Conservation (phyloP, 64 coral and sea anemone species). For the Actinia tenebrosa region DNA sequence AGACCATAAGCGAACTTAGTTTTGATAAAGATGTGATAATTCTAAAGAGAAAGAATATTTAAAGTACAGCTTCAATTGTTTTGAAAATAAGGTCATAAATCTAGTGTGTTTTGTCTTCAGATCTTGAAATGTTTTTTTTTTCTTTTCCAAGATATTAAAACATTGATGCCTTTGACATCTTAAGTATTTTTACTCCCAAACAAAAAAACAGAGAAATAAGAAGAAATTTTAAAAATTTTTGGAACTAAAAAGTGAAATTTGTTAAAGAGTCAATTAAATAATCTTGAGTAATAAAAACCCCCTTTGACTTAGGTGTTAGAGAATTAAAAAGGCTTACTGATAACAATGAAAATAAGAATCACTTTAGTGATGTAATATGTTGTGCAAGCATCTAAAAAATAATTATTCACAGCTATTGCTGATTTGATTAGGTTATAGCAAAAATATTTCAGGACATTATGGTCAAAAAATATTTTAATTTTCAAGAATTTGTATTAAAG, state of each 20-base stretch:
- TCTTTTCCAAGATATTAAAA: background rate
- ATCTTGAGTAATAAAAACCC: background rate
- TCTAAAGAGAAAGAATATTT: background rate
- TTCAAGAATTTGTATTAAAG: background rate
- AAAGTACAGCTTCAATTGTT: background rate
- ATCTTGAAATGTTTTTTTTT: background rate
- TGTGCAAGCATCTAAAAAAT: background rate
- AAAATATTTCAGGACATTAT: background rate
- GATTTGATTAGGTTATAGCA: background rate
- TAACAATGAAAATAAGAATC: background rate
- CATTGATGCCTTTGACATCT: background rate
- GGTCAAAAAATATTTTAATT: background rate
- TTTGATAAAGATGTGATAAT: background rate
- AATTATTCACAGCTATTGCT: background rate
- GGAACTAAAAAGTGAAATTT: background rate
- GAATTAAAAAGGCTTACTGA: constrained; percentile 1
- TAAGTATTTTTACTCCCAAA: background rate
- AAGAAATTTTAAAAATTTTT: background rate
- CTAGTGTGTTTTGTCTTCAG: background rate
- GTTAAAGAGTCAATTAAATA: background rate
- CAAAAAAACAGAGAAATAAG: background rate
- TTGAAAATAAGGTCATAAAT: background rate
- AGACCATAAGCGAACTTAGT: background rate
- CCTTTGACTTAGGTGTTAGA: background rate
- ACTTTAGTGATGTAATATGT: background rate